These are phyloP conservation scores for Caenorhabditis macrosperma DNA, from an alignment of 2,888 invertebrate genomes.

Conservation along the genomic window DNA sequence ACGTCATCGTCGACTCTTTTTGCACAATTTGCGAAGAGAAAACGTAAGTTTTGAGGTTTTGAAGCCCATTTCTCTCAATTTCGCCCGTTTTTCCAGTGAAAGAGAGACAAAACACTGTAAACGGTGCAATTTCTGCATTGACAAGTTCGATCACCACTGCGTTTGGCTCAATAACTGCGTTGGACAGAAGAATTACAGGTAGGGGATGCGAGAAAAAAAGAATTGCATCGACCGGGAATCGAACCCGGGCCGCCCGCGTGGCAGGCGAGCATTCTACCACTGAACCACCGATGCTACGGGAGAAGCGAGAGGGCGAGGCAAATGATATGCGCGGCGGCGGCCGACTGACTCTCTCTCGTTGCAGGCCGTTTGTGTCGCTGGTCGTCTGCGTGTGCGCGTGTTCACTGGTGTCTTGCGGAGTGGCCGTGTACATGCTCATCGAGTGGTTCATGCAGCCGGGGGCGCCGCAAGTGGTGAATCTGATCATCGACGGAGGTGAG, in stretches of 20 bases:
- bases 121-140: slow-evolving; percentile 96
- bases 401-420: not conserved
- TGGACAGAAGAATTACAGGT: slow-evolving; percentile 83
- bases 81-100: slow-evolving; percentile 67
- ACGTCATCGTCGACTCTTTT: slow-evolving; percentile 82
- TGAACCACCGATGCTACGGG: slow-evolving; percentile 70
- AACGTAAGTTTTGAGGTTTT: slow-evolving; percentile 85
- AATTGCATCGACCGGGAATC: slow-evolving; percentile 73
- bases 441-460: slow-evolving; percentile 12
- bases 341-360: not conserved
- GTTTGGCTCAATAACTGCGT: slow-evolving; percentile 99
- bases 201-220: slow-evolving; percentile 42
- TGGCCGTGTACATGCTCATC: not conserved
- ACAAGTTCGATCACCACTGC: slow-evolving; percentile 96
- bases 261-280: slow-evolving; percentile 77
- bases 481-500: slow-evolving; percentile 14
- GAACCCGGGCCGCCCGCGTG: slow-evolving; percentile 76
- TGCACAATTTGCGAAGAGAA: slow-evolving; percentile 84
- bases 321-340: not conserved
- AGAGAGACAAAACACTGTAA: slow-evolving; percentile 89
- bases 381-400: slow-evolving; percentile 30
- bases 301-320: not conserved
- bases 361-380: slow-evolving; percentile 40
- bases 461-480: not conserved
- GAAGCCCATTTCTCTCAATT: too few relatives aligned